A percentile compares a stretch with the other conserved stretches of the same genome.
Conservation (phyloP, 2,113 vertebrate species). For the Poeciliopsis turrubarensis region DNA sequence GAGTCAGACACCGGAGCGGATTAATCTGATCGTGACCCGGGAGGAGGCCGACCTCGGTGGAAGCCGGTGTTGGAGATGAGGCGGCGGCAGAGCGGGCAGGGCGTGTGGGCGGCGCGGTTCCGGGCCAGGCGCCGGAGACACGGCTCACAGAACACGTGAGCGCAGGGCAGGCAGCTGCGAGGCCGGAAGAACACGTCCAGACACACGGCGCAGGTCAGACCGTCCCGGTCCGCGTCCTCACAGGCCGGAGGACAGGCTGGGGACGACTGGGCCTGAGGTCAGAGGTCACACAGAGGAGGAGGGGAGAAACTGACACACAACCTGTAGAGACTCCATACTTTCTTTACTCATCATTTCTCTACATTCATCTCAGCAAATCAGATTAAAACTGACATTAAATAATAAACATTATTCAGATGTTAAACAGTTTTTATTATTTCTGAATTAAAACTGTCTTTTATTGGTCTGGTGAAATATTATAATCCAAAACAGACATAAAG, state of each 20-base stretch:
- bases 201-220: slow-evolving; percentile 90
- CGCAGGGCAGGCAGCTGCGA: slow-evolving; percentile 90
- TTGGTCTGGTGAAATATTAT: too few relatives aligned
- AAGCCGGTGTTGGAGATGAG: slow-evolving; percentile 87
- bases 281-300: neutral
- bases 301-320: too few relatives aligned
- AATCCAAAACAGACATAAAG: too few relatives aligned
- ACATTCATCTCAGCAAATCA: too few relatives aligned
- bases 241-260: slow-evolving; percentile 22
- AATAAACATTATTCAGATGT: too few relatives aligned
- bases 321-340: too few relatives aligned
- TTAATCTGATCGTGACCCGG: neutral
- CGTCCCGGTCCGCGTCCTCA: slow-evolving; percentile 76
- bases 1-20: too few relatives aligned
- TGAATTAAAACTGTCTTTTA: too few relatives aligned
- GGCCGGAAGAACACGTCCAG: slow-evolving; percentile 94
- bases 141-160: slow-evolving; percentile 93
- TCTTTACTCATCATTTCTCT: too few relatives aligned
- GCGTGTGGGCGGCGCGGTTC: slow-evolving; percentile 84
- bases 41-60: slow-evolving; percentile 81
- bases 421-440: too few relatives aligned
- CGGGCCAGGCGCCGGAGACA: slow-evolving; percentile 90
- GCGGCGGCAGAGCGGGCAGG: slow-evolving; percentile 90
- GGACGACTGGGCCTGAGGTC: slow-evolving; percentile 25
- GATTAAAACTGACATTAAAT: too few relatives aligned